These are phyloP conservation scores for Caradrina kadenii DNA, from an alignment of 2,888 invertebrate species.

Conservation along the genomic window DNA sequence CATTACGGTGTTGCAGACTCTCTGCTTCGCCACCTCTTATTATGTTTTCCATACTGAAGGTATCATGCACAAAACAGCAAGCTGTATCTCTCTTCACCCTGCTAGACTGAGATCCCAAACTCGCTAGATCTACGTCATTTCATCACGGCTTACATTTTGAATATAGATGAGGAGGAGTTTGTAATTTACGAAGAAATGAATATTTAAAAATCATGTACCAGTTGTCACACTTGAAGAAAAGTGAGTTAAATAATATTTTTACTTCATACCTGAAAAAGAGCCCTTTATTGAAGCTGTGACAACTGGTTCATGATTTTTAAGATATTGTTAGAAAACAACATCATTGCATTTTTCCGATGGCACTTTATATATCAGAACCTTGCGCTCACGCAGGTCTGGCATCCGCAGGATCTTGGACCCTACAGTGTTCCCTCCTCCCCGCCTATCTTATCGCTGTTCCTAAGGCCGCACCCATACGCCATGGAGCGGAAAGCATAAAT, in stretches of 20 bases:
- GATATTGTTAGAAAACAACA: too few relatives aligned
- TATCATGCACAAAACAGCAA: background rate
- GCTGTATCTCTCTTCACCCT: background rate
- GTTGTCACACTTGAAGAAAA: too few relatives aligned
- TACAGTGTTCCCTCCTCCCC: background rate
- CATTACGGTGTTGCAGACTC: background rate
- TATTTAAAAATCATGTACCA: too few relatives aligned
- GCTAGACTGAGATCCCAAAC: background rate
- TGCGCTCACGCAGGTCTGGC: background rate
- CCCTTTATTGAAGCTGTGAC: too few relatives aligned
- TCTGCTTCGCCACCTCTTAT: background rate
- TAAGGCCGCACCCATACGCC: constrained; percentile 34
- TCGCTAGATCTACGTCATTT: background rate
- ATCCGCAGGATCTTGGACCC: background rate
- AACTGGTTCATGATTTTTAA: too few relatives aligned
- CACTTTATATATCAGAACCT: too few relatives aligned
- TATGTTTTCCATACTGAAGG: background rate
- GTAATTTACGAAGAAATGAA: too few relatives aligned
- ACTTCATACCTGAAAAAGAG: too few relatives aligned
- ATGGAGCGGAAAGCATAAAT: constrained; percentile 62
- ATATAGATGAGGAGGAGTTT: too few relatives aligned
- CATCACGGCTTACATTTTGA: too few relatives aligned
- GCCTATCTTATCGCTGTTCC: constrained; percentile 11
- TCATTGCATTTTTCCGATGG: too few relatives aligned
- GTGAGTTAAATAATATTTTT: too few relatives aligned